Base-by-base conservation (phyloP, 2,113 vertebrate species). In the Petroica traversi region DNA sequence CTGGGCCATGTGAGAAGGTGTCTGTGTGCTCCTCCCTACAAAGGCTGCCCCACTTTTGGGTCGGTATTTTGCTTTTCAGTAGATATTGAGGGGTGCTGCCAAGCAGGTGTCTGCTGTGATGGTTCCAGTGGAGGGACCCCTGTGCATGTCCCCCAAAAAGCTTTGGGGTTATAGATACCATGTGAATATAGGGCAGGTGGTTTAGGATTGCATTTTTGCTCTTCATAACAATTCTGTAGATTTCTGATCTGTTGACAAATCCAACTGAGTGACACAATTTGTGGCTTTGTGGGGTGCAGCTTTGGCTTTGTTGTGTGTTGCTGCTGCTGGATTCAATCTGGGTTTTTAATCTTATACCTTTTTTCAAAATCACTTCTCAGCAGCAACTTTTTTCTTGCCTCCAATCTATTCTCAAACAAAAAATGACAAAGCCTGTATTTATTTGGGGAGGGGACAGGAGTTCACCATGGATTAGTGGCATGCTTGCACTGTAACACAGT, bases 351-450 rank as follows among this genome's bases (percentile, higher is more conserved):
- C 72, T 93, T 92, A 55, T 71, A 58, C 62, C 58, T 68, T 89
- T 97, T 83, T 89, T 87, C 36, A 11, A 95, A 97, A 95, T 86
- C 75, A 72, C 78, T 59, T 97, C 92, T 89, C 94, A 95, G 66
- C 76, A 92, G 86, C 80, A 89, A 58, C 72, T 87, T 75, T 87
- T 38, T 85, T 86, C 28, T 64, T 74, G 55, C 78, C 75, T 91
- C 76, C 4, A 12, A 72, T 93, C 49, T 58, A 33, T 85, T 94
- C 95, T 45, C 95, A 74, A 62, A 71, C 68, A 91, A 95, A 95
- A 96, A 95, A 88, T 91, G 76, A 96, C 82, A 93, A 91, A 89
- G 54, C 71, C 46, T 85, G 26, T 91, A 69, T 95, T 94, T 94
- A 90, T 97, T 94, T 97, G 72, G 92, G 85, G 91, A 95, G 75